A percentile compares a stretch with the other conserved stretches of the same genome.
phyloP scores from a whole-genome alignment of 2,888 invertebrate genomes.

The Diarsia dahlii region DNA sequence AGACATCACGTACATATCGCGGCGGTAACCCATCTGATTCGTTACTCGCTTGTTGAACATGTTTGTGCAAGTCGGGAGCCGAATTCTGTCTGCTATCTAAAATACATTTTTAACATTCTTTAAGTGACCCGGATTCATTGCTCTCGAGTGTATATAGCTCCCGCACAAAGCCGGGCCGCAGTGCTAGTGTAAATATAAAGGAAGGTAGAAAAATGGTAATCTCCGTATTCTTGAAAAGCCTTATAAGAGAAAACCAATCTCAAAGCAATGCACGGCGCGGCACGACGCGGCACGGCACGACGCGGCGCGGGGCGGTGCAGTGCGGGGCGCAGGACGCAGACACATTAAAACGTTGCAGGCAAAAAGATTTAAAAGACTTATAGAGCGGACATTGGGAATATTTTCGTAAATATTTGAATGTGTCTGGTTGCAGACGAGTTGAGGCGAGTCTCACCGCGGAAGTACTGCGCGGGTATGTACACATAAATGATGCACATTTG shows the following conservation, averaged over 20 bases:
- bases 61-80: not conserved
- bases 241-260: slow-evolving; percentile 61
- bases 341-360: slow-evolving; percentile 32
- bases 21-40: not conserved
- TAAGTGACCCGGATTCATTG: no score
- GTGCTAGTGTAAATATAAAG: slow-evolving; percentile 45
- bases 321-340: not conserved
- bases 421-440: slow-evolving; percentile 2
- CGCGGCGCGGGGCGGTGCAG: not conserved
- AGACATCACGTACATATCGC: not conserved
- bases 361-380: not conserved
- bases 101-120: no score
- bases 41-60: not conserved
- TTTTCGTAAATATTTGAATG: not conserved
- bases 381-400: not conserved
- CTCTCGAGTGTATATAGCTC: no score
- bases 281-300: not conserved
- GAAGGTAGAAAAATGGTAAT: slow-evolving; percentile 52
- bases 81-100: slow-evolving; percentile 19
- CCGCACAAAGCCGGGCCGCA: slow-evolving; percentile 5
- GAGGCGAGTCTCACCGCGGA: slow-evolving; percentile 16
- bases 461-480: slow-evolving; percentile 17
- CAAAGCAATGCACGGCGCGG: not conserved
- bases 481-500: slow-evolving; percentile 15
- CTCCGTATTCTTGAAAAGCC: slow-evolving; percentile 45